Evolutionary conservation across 2,113 vertebrate species (phyloP), one percentile per base, ranked within the genome.

Genomic region (Fukomys damarensis): DNA sequence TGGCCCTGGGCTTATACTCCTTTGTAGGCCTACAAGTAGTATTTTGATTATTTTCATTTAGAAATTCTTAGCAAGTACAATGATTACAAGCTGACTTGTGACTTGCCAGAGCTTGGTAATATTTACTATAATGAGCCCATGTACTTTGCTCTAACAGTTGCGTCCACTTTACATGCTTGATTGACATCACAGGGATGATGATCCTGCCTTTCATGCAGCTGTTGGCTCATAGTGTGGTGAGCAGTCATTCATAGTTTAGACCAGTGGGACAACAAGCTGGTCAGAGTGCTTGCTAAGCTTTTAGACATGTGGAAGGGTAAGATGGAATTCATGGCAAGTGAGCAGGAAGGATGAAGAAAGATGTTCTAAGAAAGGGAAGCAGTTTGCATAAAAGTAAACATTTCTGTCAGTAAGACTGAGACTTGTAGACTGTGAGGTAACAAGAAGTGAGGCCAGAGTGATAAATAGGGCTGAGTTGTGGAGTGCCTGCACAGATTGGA

Each of bases 51-150:
- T 65, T 76, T 66, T 95, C 52, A 4, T 93, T 88, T 70, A 84
- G 52, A 92, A 96, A 85, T 24, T 49, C 84, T 12, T 43, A 87
- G 13, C 30, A 96, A 49, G 16, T 52, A 17, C 30, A 66, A 43
- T 72, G 41, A 81, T 46, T 61, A n/a, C 32, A 35, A 70, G 30
- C 46, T 59, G 54, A 82, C 49, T 74, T 54, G 38, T 54, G 14
- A 7, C n/a, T 76, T 86, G 32, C 32, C 32, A 86, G 9, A 22
- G 11, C 58, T 46, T 93, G 28, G 49, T 3, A 43, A 54, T 24
- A 56, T 95, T 97, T 86, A 81, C 35, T 66, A 4, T 91, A 54
- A 54, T 52, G 49, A 72, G 38, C 38, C 58, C 83, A 58, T 89
- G 85, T 76, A 74, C 49, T 70, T 86, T 96, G 63, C 93, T 86